Evolutionary conservation across 2,113 vertebrate genomes (phyloP).

Genomic region (Okapia johnstoni): DNA sequence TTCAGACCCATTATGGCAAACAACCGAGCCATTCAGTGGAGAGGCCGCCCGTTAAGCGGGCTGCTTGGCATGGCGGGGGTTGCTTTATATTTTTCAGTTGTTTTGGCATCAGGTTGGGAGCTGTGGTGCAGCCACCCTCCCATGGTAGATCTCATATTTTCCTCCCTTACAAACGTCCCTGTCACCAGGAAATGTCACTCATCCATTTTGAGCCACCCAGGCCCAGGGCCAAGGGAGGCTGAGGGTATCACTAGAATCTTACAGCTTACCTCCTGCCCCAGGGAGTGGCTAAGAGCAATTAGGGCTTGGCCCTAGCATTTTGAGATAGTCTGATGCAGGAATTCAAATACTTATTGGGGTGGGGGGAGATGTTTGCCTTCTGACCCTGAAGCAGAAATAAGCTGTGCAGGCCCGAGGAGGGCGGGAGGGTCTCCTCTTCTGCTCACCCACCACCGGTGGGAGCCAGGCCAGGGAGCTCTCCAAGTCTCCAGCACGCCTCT

Average conservation of each 20-base stretch:
- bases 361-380: background rate
- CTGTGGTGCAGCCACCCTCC: background rate
- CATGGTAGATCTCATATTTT: background rate
- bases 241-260: background rate
- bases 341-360: background rate
- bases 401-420: background rate
- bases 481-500: background rate
- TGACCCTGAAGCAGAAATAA: background rate
- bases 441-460: too few relatives aligned
- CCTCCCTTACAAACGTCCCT: background rate
- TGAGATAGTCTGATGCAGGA: slow-evolving; percentile 21
- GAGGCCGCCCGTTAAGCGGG: background rate
- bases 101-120: background rate
- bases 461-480: background rate
- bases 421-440: background rate
- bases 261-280: background rate
- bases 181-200: slow-evolving; percentile 33
- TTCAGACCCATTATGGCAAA: slow-evolving; percentile 44
- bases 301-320: background rate
- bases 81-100: slow-evolving; percentile 11
- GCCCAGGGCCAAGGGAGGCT: background rate
- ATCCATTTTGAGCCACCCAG: background rate
- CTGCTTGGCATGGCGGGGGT: background rate
- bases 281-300: slow-evolving; percentile 35
- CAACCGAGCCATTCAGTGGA: slow-evolving; percentile 38